Evolutionary conservation across 2,113 vertebrate species (phyloP).

Genomic region (Aegotheles bennettii): DNA sequence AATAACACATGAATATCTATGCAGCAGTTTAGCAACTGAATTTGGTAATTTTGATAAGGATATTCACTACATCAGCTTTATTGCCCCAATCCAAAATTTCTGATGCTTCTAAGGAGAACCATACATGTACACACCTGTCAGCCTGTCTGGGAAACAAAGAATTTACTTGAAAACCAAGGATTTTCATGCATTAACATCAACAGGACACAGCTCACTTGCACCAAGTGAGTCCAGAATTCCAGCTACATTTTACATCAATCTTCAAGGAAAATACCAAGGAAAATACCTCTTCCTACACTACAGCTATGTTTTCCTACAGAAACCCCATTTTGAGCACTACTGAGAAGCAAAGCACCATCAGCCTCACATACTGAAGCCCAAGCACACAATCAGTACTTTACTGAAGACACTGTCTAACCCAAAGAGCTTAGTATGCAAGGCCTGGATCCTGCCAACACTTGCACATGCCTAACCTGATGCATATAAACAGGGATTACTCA

Average conservation of each 20-base stretch:
- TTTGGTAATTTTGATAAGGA: neutral
- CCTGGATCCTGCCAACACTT: neutral
- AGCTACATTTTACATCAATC: neutral
- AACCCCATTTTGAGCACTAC: neutral
- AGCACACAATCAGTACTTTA: fast-evolving
- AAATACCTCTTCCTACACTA: neutral
- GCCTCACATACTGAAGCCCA: neutral
- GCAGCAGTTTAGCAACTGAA: neutral
- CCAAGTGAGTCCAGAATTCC: neutral
- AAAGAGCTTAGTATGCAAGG: neutral
- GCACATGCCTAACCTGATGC: neutral
- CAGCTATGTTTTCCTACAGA: neutral
- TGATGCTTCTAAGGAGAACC: neutral
- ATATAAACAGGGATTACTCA: neutral
- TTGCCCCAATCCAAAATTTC: neutral
- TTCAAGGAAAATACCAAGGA: neutral
- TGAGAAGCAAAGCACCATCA: neutral
- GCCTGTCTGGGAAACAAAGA: neutral
- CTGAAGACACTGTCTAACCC: neutral
- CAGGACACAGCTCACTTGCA: neutral
- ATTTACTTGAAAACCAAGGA: neutral
- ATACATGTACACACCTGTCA: neutral
- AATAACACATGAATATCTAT: neutral
- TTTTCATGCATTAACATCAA: neutral
- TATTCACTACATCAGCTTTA: neutral